These are phyloP conservation scores for Trichopoda pennipes DNA, from an alignment of 2,888 invertebrate species.

Conservation along the genomic window DNA sequence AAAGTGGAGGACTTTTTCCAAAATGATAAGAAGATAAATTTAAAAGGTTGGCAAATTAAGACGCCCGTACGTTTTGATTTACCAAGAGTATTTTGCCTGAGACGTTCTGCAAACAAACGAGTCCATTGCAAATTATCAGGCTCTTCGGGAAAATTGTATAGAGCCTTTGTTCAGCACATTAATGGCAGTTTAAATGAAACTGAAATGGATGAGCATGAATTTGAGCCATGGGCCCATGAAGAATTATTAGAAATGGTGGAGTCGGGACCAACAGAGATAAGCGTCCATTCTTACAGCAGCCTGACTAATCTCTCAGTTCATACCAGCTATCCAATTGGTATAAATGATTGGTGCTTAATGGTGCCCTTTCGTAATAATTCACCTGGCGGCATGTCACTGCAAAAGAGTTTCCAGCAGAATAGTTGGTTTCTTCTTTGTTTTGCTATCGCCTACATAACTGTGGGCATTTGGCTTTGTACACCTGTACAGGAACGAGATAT, in stretches of 20 bases:
- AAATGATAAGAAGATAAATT: slow-evolving; percentile 43
- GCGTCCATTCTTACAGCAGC: slow-evolving; percentile 74
- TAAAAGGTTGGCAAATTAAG: slow-evolving; percentile 70
- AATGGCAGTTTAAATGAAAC: slow-evolving; percentile 73
- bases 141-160: slow-evolving; percentile 72
- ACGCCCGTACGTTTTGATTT: slow-evolving; percentile 73
- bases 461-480: slow-evolving; percentile 73
- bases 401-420: slow-evolving; percentile 69
- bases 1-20: slow-evolving; percentile 67
- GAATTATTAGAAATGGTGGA: slow-evolving; percentile 34
- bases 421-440: slow-evolving; percentile 72
- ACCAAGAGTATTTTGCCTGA: slow-evolving; percentile 72
- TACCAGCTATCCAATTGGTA: slow-evolving; percentile 75
- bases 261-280: slow-evolving; percentile 72
- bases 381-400: slow-evolving; percentile 71
- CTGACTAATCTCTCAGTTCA: slow-evolving; percentile 47
- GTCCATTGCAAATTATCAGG: slow-evolving; percentile 54
- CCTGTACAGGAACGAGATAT: slow-evolving; percentile 70
- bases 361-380: slow-evolving; percentile 73
- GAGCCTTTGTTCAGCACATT: slow-evolving; percentile 71
- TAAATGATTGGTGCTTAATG: slow-evolving; percentile 76
- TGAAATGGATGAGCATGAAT: not conserved
- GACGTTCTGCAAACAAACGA: not conserved
- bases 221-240: not conserved
- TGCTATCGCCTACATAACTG: slow-evolving; percentile 70